A percentile compares a stretch with the other conserved stretches of the same genome.
Evolutionary conservation across 1,140 invertebrate species (phyloP).

Genomic region (Nephila pilipes): DNA sequence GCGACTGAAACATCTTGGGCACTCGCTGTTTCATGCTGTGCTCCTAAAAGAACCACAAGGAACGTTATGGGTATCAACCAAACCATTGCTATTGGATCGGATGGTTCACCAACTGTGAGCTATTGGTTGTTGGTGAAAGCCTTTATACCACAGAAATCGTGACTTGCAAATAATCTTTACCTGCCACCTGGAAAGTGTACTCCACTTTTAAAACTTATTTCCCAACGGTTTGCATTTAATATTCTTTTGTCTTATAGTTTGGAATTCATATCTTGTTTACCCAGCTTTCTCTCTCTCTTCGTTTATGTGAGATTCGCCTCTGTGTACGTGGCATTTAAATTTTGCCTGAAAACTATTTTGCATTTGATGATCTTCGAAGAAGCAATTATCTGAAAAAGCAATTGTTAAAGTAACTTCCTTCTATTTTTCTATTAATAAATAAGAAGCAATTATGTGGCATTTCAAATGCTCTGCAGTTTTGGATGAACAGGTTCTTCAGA

Average conservation of each 20-base stretch:
- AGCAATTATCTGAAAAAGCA: too few relatives aligned
- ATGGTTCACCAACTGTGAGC: constrained; percentile 14
- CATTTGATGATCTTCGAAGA: too few relatives aligned
- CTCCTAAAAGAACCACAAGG: neutral
- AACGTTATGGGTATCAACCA: constrained; percentile 10
- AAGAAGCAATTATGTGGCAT: too few relatives aligned
- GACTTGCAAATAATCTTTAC: neutral
- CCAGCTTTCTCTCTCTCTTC: too few relatives aligned
- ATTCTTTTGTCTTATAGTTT: neutral
- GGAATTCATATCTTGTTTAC: neutral
- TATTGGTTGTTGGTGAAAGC: neutral
- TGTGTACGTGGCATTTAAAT: too few relatives aligned
- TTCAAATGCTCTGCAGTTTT: too few relatives aligned
- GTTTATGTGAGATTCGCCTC: too few relatives aligned
- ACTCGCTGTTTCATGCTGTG: too few relatives aligned
- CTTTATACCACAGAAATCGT: neutral
- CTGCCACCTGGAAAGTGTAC: neutral
- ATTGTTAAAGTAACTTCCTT: too few relatives aligned
- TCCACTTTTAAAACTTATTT: neutral
- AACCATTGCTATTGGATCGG: constrained; percentile 22
- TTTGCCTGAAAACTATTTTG: too few relatives aligned
- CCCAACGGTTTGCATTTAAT: neutral
- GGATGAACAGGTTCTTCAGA: too few relatives aligned
- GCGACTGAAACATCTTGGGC: neutral
- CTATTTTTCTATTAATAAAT: too few relatives aligned